phyloP scores from a whole-genome alignment of 2,113 vertebrate genomes.

The Turdus rufiventris region DNA sequence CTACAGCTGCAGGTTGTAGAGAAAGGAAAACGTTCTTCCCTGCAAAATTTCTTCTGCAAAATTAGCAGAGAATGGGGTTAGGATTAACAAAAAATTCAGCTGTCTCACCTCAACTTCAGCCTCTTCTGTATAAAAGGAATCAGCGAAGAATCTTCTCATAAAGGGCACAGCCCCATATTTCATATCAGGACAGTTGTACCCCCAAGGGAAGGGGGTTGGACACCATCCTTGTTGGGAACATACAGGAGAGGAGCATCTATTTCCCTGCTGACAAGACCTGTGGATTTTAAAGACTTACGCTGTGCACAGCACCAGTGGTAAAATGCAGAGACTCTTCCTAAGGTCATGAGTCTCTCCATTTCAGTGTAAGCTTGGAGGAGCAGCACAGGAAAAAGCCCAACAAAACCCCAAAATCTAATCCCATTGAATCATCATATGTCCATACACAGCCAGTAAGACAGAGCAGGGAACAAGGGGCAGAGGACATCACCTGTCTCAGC shows the following conservation, averaged over 20 bases:
- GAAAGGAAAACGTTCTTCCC: background rate
- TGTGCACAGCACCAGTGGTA: background rate
- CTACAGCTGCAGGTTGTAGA: background rate
- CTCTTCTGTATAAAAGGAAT: background rate
- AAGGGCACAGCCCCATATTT: background rate
- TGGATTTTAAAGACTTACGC: background rate
- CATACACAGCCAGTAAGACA: background rate
- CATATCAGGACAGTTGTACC: background rate
- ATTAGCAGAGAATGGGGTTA: background rate
- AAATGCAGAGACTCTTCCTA: background rate
- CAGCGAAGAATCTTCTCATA: background rate
- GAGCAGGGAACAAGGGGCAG: background rate
- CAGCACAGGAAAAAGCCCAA: background rate
- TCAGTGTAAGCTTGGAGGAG: background rate
- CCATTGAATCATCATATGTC: background rate
- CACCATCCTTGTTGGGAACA: rapidly evolving
- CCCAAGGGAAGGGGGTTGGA: background rate
- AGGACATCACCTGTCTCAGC: background rate
- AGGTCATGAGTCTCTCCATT: background rate
- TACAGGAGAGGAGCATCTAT: background rate
- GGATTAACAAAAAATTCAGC: background rate
- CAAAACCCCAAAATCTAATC: background rate
- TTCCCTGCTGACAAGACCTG: background rate
- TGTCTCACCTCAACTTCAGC: background rate
- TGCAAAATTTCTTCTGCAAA: background rate